phyloP scores from a whole-genome alignment of 2,888 invertebrate species.

The Ametastegia equiseti region DNA sequence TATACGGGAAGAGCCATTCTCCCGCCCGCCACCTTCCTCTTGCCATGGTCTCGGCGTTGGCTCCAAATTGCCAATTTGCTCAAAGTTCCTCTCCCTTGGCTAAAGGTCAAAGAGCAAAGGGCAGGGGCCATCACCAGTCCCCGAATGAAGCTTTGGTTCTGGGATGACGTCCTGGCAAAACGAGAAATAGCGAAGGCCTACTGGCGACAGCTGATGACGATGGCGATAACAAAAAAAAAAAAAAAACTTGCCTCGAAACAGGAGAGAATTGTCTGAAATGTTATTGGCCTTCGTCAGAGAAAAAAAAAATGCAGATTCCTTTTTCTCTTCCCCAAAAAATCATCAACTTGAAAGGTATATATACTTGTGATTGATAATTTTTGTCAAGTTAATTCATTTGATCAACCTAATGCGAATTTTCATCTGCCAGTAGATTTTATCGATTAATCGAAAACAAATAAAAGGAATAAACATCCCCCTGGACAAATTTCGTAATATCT shows the following conservation, averaged over 20 bases:
- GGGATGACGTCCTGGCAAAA: background rate
- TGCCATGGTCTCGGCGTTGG: slow-evolving; percentile 28
- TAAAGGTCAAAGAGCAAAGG: slow-evolving; percentile 32
- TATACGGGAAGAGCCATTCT: slow-evolving; percentile 23
- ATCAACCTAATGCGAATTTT: background rate
- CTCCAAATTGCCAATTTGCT: slow-evolving; percentile 66
- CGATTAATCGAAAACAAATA: background rate
- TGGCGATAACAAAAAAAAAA: too few species aligned
- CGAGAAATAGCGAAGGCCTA: background rate
- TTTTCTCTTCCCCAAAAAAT: too few species aligned
- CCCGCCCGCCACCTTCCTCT: slow-evolving; percentile 12
- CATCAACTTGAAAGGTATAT: too few species aligned
- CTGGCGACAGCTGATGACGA: background rate
- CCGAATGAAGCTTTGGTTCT: background rate
- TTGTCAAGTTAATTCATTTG: too few species aligned
- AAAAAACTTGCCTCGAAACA: background rate
- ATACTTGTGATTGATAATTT: too few species aligned
- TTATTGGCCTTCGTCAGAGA: background rate
- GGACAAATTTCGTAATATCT: background rate
- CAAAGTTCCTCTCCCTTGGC: slow-evolving; percentile 59
- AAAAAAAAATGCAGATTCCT: too few species aligned
- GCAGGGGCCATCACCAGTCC: background rate
- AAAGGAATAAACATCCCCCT: background rate
- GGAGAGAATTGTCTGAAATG: background rate
- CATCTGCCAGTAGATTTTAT: background rate